Evolutionary conservation across 2,113 vertebrate genomes (phyloP).

Genomic region (Agapornis roseicollis): DNA sequence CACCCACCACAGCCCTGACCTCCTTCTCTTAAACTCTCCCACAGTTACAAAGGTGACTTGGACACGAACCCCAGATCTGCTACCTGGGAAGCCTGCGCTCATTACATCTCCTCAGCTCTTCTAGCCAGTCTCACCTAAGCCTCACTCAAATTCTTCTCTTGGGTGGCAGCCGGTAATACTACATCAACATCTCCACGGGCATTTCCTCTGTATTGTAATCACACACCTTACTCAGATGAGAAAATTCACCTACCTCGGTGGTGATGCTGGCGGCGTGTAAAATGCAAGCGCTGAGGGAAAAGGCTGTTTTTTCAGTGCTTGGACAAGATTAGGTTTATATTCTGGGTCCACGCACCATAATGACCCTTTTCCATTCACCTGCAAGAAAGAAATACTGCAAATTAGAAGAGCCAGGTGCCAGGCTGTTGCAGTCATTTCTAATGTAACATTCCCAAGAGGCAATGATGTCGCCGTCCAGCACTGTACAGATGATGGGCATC

Average conservation of each 20-base stretch:
- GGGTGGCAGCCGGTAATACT: neutral
- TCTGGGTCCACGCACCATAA: constrained; percentile 98
- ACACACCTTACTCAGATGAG: rapidly evolving
- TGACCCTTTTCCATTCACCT: constrained; percentile 98
- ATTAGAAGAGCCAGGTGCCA: neutral
- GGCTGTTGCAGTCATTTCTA: neutral
- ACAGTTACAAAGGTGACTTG: rapidly evolving
- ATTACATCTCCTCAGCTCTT: rapidly evolving
- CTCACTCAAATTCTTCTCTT: neutral
- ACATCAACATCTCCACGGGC: rapidly evolving
- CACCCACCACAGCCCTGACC: neutral
- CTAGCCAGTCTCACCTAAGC: neutral
- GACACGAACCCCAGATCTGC: neutral
- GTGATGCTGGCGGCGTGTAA: constrained; percentile 90
- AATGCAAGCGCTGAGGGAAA: constrained; percentile 89
- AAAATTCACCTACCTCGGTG: constrained; percentile 83
- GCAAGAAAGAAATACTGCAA: constrained; percentile 39
- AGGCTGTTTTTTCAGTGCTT: constrained; percentile 97
- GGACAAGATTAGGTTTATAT: constrained; percentile 94
- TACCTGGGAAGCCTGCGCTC: neutral
- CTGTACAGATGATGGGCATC: neutral
- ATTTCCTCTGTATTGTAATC: neutral
- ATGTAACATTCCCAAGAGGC: neutral
- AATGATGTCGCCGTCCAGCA: rapidly evolving
- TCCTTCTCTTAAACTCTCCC: neutral